phyloP scores from a whole-genome alignment of 2,113 vertebrate species.

The Vireo altiloquus region DNA sequence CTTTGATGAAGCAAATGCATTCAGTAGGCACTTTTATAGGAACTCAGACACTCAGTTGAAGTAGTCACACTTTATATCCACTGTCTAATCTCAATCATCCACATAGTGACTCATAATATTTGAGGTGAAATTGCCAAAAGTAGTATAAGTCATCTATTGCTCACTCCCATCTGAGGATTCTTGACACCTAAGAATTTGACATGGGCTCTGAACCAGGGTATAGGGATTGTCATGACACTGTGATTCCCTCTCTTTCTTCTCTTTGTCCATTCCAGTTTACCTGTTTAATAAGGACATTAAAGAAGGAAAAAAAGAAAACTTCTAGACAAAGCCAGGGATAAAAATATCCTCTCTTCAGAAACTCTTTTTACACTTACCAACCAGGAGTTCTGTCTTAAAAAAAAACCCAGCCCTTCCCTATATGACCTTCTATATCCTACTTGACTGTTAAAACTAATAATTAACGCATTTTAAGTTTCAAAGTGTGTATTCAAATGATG shows the following conservation, averaged over 20 bases:
- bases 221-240: neutral
- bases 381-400: neutral
- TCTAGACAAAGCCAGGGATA: neutral
- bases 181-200: neutral
- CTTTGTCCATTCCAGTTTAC: neutral
- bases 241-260: neutral
- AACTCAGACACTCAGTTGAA: neutral
- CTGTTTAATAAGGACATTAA: neutral
- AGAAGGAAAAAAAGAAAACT: neutral
- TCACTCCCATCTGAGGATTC: neutral
- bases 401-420: neutral
- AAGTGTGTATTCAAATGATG: neutral
- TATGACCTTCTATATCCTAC: neutral
- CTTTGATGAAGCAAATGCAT: constrained; percentile 50
- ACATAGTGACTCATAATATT: neutral
- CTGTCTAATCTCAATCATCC: neutral
- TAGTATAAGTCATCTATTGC: neutral
- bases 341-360: neutral
- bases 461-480: neutral
- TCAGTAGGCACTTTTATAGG: neutral
- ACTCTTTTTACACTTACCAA: neutral
- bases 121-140: neutral
- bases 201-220: neutral
- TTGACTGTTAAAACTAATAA: neutral
- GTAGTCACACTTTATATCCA: neutral